A percentile compares a stretch with the other conserved stretches of the same genome.
Evolutionary conservation across 2,888 invertebrate species (phyloP).

Genomic region (Drosophila gaucha): DNA sequence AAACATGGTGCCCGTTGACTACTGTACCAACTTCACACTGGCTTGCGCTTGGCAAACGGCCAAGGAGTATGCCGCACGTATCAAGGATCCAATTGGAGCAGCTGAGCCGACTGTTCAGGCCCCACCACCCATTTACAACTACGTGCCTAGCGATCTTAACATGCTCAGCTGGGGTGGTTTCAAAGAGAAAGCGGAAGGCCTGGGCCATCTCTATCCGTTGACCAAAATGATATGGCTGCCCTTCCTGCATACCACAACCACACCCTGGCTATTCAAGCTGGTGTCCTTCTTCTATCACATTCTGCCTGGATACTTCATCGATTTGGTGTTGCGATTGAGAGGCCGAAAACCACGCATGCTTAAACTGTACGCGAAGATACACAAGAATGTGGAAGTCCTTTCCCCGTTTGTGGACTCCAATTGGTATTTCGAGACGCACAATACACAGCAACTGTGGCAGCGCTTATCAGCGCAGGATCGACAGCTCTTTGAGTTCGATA

Average conservation of each 20-base stretch:
- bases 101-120: neutral
- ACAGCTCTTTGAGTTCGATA: conserved; percentile 90
- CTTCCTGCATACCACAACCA: conserved; percentile 85
- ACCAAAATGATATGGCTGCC: conserved; percentile 89
- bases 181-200: conserved; percentile 61
- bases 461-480: conserved; percentile 84
- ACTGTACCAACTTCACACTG: conserved; percentile 84
- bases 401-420: conserved; percentile 91
- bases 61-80: neutral
- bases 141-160: conserved; percentile 92
- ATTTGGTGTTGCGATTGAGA: conserved; percentile 81
- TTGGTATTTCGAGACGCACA: conserved; percentile 89
- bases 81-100: conserved; percentile 29
- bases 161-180: conserved; percentile 92
- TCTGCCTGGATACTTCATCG: conserved; percentile 88
- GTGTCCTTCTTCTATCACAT: conserved; percentile 87
- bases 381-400: conserved; percentile 90
- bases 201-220: conserved; percentile 87
- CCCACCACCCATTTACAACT: conserved; percentile 88
- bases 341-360: conserved; percentile 85
- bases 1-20: conserved; percentile 85
- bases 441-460: conserved; percentile 85
- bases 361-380: conserved; percentile 91
- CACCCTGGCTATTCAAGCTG: conserved; percentile 82
- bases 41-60: conserved; percentile 85